These are phyloP conservation scores for Gavia stellata DNA, from an alignment of 2,113 vertebrate genomes.

Conservation along the genomic window DNA sequence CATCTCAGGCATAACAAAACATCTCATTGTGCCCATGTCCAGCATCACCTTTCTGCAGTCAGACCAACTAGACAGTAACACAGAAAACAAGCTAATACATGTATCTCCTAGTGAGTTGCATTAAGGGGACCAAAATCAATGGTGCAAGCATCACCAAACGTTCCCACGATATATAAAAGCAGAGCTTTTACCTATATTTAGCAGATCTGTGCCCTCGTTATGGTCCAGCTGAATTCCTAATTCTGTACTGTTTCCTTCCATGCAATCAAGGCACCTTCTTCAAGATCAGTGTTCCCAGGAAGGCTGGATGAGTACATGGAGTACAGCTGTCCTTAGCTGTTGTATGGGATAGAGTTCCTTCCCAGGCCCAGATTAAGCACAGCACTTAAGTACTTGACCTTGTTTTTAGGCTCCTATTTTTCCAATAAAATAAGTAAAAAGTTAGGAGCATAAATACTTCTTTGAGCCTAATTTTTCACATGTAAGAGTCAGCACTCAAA, in stretches of 20 bases:
- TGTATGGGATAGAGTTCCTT: not conserved
- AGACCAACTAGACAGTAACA: not conserved
- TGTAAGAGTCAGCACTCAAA: not conserved
- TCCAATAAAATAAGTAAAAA: not conserved
- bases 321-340: not conserved
- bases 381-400: not conserved
- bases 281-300: not conserved
- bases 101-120: not conserved
- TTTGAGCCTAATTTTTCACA: not conserved
- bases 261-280: not conserved
- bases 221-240: not conserved
- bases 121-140: not conserved
- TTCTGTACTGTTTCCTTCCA: not conserved
- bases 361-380: not conserved
- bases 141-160: not conserved
- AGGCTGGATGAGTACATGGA: not conserved
- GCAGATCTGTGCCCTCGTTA: not conserved
- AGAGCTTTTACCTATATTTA: not conserved
- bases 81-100: not conserved
- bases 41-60: not conserved
- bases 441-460: not conserved
- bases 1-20: not conserved
- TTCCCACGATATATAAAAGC: not conserved
- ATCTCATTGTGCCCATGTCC: not conserved
- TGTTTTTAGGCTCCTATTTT: not conserved